phyloP scores from a whole-genome alignment of 2,113 vertebrate genomes.

The Menidia beryllina region DNA sequence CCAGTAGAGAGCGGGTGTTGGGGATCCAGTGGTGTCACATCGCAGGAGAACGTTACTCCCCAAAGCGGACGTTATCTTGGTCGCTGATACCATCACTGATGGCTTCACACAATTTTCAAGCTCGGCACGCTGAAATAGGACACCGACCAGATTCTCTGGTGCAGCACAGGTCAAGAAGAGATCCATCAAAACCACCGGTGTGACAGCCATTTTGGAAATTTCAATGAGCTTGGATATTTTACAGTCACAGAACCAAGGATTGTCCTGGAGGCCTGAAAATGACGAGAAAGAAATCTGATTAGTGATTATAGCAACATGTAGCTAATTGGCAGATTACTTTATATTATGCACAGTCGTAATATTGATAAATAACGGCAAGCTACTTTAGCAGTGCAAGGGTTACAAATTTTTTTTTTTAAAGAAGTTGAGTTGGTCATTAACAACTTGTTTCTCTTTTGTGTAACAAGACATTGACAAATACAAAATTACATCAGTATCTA shows the following conservation, averaged over 20 bases:
- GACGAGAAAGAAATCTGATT: conserved; percentile 6
- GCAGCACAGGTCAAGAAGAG: conserved; percentile 86
- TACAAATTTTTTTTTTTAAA: too few relatives aligned
- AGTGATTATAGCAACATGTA: not conserved
- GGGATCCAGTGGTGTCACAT: conserved; percentile 91
- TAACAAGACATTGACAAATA: not conserved
- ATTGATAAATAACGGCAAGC: too few relatives aligned
- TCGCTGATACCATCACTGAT: conserved; percentile 92
- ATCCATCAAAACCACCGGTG: conserved; percentile 87
- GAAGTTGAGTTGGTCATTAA: too few relatives aligned
- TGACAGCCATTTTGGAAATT: conserved; percentile 87
- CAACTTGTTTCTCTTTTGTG: not conserved
- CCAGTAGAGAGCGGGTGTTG: conserved; percentile 92
- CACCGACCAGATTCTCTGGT: conserved; percentile 88
- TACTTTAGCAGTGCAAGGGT: not conserved
- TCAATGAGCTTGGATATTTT: conserved; percentile 93
- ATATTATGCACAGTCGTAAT: not conserved
- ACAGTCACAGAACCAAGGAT: conserved; percentile 96
- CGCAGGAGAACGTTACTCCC: conserved; percentile 94
- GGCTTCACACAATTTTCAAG: conserved; percentile 93
- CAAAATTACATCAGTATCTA: not conserved
- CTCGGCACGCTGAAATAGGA: conserved; percentile 90
- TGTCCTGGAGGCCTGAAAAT: conserved; percentile 92
- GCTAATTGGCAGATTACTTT: not conserved
- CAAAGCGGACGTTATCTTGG: conserved; percentile 90